Evolutionary conservation across 2,113 vertebrate species (phyloP).

Genomic region (Myocastor coypus): DNA sequence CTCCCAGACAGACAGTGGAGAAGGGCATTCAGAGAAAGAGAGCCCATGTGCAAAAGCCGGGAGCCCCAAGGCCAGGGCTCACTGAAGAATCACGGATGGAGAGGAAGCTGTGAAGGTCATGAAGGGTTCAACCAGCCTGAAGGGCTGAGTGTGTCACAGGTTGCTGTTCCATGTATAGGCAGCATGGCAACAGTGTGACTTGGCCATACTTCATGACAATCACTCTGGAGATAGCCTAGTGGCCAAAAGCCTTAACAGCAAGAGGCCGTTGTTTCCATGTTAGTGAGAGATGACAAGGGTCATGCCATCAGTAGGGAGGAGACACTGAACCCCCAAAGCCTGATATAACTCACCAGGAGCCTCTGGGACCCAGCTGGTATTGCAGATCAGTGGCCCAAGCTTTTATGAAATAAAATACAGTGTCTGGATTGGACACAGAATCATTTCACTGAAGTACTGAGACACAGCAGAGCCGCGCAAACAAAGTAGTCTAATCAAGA

Average conservation of each 20-base stretch:
- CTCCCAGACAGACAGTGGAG: not conserved
- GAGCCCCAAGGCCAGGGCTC: not conserved
- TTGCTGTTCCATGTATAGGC: too few relatives aligned
- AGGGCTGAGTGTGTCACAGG: not conserved
- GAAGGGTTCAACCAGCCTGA: not conserved
- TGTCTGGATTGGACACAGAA: slow-evolving; percentile 96
- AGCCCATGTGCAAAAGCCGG: not conserved
- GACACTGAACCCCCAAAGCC: slow-evolving; percentile 83
- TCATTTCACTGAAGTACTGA: slow-evolving; percentile 96
- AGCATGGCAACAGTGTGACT: not conserved
- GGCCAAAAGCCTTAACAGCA: not conserved
- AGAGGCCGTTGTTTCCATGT: not conserved
- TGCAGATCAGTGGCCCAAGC: slow-evolving; percentile 85
- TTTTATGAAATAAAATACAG: slow-evolving; percentile 89
- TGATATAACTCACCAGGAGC: slow-evolving; percentile 95
- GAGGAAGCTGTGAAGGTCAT: not conserved
- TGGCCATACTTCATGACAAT: not conserved
- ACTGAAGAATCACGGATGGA: not conserved
- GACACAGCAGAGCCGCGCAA: slow-evolving; percentile 92
- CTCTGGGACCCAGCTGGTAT: slow-evolving; percentile 82
- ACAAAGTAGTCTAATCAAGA: slow-evolving; percentile 81
- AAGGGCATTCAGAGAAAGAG: not conserved
- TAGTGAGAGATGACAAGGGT: slow-evolving; percentile 57
- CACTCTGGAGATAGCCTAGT: not conserved
- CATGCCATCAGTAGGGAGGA: slow-evolving; percentile 91